These are phyloP conservation scores for Hylia prasina DNA, from an alignment of 2,113 vertebrate species.

Conservation along the genomic window DNA sequence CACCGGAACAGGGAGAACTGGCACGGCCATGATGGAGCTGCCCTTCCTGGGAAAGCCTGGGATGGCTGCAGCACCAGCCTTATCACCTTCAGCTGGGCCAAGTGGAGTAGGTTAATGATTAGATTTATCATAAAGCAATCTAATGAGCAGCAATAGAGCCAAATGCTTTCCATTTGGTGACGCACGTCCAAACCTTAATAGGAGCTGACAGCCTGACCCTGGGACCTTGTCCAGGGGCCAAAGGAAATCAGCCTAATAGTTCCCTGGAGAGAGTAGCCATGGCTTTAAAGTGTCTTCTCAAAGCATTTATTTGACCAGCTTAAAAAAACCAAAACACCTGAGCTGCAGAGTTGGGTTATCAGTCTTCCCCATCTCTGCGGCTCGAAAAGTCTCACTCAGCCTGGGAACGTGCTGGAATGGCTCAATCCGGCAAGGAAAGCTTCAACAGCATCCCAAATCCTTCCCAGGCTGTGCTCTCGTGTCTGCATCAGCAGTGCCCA, in stretches of 20 bases:
- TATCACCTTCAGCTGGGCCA: not conserved
- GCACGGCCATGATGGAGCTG: rapidly evolving
- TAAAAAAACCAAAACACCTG: not conserved
- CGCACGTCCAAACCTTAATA: not conserved
- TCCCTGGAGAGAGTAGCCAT: not conserved
- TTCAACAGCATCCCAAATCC: not conserved
- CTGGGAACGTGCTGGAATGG: not conserved
- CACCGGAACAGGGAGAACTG: rapidly evolving
- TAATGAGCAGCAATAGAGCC: not conserved
- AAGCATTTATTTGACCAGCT: not conserved
- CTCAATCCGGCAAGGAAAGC: not conserved
- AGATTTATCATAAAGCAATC: not conserved
- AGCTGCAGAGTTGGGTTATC: not conserved
- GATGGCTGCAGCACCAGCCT: not conserved
- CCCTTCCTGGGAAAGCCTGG: not conserved
- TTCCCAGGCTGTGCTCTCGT: rapidly evolving
- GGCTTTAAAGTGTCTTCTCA: not conserved
- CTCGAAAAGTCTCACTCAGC: rapidly evolving
- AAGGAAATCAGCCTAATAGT: conserved; percentile 1
- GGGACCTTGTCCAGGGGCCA: not conserved
- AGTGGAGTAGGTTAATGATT: not conserved
- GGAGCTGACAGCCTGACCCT: conserved; percentile 22
- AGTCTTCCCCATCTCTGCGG: not conserved
- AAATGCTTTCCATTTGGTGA: not conserved
- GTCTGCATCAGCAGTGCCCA: rapidly evolving